Conservation (phyloP, 1,140 invertebrate species). For the Drosophila fuyamai region DNA sequence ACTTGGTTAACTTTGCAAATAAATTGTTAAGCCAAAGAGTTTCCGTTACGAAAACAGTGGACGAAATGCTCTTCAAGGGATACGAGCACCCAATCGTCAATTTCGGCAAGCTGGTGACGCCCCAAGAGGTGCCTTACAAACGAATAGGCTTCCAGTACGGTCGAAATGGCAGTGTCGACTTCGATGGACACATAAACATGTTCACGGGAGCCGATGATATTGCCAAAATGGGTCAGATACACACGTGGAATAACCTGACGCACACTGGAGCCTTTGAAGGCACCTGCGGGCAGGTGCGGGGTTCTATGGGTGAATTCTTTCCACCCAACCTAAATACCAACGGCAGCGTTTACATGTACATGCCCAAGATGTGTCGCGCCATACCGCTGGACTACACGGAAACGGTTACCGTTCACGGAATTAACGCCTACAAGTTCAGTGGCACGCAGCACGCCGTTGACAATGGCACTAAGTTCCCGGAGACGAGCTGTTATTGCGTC, state of each 20-base stretch:
- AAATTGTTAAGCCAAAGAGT: slow-evolving; percentile 81
- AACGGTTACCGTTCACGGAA: slow-evolving; percentile 85
- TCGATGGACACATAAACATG: slow-evolving; percentile 91
- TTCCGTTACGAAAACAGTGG: slow-evolving; percentile 87
- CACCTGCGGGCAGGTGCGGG: slow-evolving; percentile 86
- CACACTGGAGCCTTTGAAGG: slow-evolving; percentile 87
- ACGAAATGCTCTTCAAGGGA: slow-evolving; percentile 91
- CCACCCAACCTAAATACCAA: slow-evolving; percentile 87
- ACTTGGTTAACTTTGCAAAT: not conserved
- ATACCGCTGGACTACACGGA: slow-evolving; percentile 87
- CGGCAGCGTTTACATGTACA: slow-evolving; percentile 88
- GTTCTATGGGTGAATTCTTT: slow-evolving; percentile 92
- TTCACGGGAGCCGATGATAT: slow-evolving; percentile 88
- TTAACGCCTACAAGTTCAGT: slow-evolving; percentile 87
- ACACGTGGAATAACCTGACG: slow-evolving; percentile 89
- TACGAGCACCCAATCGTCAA: slow-evolving; percentile 89
- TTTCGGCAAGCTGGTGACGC: slow-evolving; percentile 84
- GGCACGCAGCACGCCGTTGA: slow-evolving; percentile 86
- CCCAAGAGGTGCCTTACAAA: slow-evolving; percentile 87
- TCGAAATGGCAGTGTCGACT: slow-evolving; percentile 89
- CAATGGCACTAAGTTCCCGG: slow-evolving; percentile 87
- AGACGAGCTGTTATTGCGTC: slow-evolving; percentile 89
- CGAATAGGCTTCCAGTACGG: slow-evolving; percentile 92
- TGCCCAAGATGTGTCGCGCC: slow-evolving; percentile 89
- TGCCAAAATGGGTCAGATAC: slow-evolving; percentile 87